Percentiles rank a stretch among this genome's conserved stretches.
These are phyloP conservation scores for Fukomys damarensis DNA, from an alignment of 2,113 vertebrate species.

Conservation along the genomic window DNA sequence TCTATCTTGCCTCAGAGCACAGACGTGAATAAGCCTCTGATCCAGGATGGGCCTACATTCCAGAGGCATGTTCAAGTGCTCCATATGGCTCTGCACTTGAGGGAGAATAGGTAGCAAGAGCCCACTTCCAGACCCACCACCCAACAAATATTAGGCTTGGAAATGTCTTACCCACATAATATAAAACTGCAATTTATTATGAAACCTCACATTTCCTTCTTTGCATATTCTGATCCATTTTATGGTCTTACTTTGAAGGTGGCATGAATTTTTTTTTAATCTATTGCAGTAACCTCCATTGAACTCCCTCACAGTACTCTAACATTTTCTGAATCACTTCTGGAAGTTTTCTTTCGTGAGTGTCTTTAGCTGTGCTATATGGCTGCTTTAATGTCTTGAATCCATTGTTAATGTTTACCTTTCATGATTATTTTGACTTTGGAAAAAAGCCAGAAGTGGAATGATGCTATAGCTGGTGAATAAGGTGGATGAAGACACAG, in stretches of 20 bases:
- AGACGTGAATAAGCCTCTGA: background rate
- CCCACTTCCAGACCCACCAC: background rate
- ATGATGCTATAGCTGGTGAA: background rate
- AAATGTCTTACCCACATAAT: constrained; percentile 15
- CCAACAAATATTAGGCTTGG: background rate
- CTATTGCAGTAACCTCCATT: background rate
- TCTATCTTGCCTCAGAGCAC: background rate
- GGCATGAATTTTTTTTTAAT: background rate
- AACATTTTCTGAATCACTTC: background rate
- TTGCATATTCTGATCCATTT: background rate
- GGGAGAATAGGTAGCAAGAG: constrained; percentile 13
- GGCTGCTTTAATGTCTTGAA: background rate
- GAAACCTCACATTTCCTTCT: background rate
- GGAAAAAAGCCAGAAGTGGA: background rate
- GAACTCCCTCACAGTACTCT: background rate
- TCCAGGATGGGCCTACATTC: constrained; percentile 12
- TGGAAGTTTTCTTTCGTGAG: background rate
- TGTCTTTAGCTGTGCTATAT: background rate
- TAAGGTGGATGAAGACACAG: background rate
- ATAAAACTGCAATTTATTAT: constrained; percentile 15
- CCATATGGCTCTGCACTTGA: constrained; percentile 29
- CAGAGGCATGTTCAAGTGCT: constrained; percentile 2
- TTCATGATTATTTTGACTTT: background rate
- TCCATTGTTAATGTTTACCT: background rate
- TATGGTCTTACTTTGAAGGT: background rate